Base-by-base conservation (phyloP, 2,113 vertebrate genomes). In the Gymnocephalus cernua region DNA sequence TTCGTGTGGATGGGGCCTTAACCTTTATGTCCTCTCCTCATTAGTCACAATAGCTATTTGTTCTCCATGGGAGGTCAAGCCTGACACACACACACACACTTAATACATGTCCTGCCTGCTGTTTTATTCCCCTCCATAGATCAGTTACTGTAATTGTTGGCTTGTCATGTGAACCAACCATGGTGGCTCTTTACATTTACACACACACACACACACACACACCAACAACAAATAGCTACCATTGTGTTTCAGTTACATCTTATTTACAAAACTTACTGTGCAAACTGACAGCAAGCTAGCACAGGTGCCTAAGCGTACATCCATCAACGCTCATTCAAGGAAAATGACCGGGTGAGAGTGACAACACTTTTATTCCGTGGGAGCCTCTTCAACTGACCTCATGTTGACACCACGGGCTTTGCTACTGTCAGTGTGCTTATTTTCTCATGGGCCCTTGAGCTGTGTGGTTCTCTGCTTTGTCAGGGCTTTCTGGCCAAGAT, bases 401-500 rank as follows among this genome's bases (percentile, higher is more conserved):
- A 4, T 23, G 79, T 85, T 93, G 90, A 92, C 88, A 91, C 83
- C 59, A 10, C 57, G 8, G 70, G 70, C 70, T 76, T 58, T 13
- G 76, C 87, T 77, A 70, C 83, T 54, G 83, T 88, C 86, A 77
- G 80, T 54, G 45, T 66, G 73, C 80, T 65, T 89, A 70, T 87
- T 90, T 90, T 91, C 90, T 85, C 87, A 81, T 87, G 73, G 72
- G 81, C 67, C 57, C 35, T 70, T 15, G 18, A 63, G 69, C 85
- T 38, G 74, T 66, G 66, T 77, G 59, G 68, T 32, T 84, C 74
- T 62, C 74, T 92, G 88, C 91, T 90, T 87, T 91, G 90, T 92
- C 91, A 92, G 89, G 86, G 76, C 57, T 93, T 94, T 91, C 83
- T 76, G 68, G 74, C 72, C 56, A 53, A 91, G 92, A 93, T 93